Base-by-base conservation (phyloP, 2,888 invertebrate species). In the Sycophila texana region DNA sequence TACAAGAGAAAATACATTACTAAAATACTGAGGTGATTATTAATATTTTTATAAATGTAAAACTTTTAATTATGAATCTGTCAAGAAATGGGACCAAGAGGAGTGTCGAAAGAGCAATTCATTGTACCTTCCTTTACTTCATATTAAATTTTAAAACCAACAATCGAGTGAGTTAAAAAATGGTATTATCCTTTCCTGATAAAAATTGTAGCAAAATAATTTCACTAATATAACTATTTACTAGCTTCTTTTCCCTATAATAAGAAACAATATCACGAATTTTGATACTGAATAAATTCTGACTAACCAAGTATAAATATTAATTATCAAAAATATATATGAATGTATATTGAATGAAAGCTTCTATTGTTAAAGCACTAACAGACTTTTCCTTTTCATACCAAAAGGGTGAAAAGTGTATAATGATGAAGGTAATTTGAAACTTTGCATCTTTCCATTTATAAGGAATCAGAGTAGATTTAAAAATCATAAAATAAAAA, bases 101-200 rank as follows among this genome's bases (percentile, higher is more conserved):
- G 65, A 71, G 13, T 22, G 49, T 68, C 49, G 73, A 80, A 80
- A 80, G 77, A 74, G 80, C 74, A 83, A 75, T 81, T 76, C 60
- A 72, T 61, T 20, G 61, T 76, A 80, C 76, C 73, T 80, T 80
- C 20, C 65, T 74, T 72, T 51, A 67, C 72, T 66, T 77, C 71
- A 77, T 78, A 66, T 81, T 58, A 77, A 75, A 74, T 79, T 72
- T 70, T n/a, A n/a, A 71, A 76, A 67, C 68, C 65, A 67, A 77
- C 65, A 72, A 77, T 74, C 76, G 78, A 79, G 66, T 73, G 55
- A 77, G 76, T 77, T 75, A 76, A 49, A 73, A 58, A 20, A 61
- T 61, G n/a, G 7, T n/a, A 82, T 75, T 18, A 61, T 81, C 68
- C 76, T 82, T 77, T 74, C 68, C 67, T 77, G 68, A 67, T 61